Conservation (phyloP, 2,113 vertebrate genomes). For the Alces alces region DNA sequence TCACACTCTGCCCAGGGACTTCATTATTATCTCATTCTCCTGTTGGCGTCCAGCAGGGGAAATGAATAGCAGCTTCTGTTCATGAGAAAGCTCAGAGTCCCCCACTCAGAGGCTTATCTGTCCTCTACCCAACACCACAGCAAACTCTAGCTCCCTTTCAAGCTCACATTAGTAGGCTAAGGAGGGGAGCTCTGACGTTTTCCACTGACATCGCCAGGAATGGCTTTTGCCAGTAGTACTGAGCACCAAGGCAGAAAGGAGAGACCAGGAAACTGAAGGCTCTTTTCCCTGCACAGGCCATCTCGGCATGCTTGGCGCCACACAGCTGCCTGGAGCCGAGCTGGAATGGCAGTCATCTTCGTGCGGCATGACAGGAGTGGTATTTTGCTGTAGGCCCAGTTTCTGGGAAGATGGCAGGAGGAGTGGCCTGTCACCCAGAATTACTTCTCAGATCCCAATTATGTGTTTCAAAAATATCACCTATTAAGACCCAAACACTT, state of each 20-base stretch:
- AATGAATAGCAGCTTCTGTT: background rate
- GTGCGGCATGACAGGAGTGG: background rate
- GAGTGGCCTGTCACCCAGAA: slow-evolving; percentile 83
- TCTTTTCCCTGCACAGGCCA: background rate
- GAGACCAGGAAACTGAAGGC: background rate
- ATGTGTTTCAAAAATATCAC: slow-evolving; percentile 81
- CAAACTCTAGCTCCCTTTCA: background rate
- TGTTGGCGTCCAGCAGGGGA: background rate
- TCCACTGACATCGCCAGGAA: background rate
- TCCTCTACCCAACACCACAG: background rate
- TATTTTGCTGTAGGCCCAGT: slow-evolving; percentile 27
- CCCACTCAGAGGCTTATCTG: background rate
- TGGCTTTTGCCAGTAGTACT: background rate
- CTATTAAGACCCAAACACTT: slow-evolving; percentile 72
- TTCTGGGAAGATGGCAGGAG: slow-evolving; percentile 59
- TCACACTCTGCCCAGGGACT: background rate
- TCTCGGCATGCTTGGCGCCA: background rate
- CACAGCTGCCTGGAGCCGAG: slow-evolving; percentile 15
- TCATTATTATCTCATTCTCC: background rate
- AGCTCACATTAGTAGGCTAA: background rate
- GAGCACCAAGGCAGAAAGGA: background rate
- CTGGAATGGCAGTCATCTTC: background rate
- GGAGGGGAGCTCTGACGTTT: background rate
- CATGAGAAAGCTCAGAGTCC: background rate
- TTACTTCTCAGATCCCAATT: slow-evolving; percentile 83